These are phyloP conservation scores for Muscicapa comitata DNA, from an alignment of 2,797 vertebrate species.

Conservation along the genomic window DNA sequence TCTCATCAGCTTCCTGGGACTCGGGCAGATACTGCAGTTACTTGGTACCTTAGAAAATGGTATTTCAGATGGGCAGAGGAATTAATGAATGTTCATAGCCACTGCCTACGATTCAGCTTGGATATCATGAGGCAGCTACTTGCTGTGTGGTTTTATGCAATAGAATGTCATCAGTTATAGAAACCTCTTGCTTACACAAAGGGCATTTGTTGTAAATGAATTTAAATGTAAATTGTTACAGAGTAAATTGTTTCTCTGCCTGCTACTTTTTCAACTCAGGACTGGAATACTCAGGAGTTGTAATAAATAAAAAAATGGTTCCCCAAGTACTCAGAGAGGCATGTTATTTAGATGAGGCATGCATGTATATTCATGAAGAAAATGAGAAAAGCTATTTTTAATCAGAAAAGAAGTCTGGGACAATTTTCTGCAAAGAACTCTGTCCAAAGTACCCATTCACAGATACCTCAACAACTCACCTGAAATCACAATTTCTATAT, in stretches of 20 bases:
- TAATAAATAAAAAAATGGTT: neutral
- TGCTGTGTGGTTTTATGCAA: neutral
- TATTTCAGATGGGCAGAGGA: neutral
- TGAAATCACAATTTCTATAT: neutral
- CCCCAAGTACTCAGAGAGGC: neutral
- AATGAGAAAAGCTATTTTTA: conserved; percentile 8
- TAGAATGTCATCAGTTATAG: neutral
- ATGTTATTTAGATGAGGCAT: neutral
- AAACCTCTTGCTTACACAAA: conserved; percentile 5
- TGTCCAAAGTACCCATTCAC: neutral
- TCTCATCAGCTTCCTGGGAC: neutral
- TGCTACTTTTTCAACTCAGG: neutral
- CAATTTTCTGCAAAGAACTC: neutral
- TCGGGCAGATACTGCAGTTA: neutral
- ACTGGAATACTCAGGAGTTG: neutral
- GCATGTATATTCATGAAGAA: conserved; percentile 4
- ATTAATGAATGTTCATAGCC: neutral
- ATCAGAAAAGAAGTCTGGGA: neutral
- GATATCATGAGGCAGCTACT: neutral
- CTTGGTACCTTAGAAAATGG: neutral
- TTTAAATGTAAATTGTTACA: conserved; percentile 26
- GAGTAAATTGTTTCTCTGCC: conserved; percentile 8
- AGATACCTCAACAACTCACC: neutral
- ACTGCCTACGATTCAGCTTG: neutral
- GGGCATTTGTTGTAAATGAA: neutral